phyloP scores from a whole-genome alignment of 2,888 invertebrate genomes.

The Dermolepida albohirtum region DNA sequence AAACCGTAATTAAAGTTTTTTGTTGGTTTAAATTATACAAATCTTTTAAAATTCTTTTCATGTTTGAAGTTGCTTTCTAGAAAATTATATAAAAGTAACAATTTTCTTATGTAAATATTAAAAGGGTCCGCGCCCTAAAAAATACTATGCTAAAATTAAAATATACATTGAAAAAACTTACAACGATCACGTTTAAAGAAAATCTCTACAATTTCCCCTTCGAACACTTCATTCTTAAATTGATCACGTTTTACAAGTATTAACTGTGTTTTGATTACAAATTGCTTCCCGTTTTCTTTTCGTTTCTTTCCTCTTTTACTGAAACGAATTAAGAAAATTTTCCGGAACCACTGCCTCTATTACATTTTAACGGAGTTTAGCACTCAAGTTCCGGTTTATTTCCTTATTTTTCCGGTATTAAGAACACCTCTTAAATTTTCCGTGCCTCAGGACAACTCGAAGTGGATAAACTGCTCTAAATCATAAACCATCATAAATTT shows the following conservation, averaged over 20 bases:
- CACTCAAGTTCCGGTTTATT: conserved; percentile 13
- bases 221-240: conserved; percentile 29
- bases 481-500: conserved; percentile 47
- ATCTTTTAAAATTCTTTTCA: no score
- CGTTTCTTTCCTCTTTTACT: background rate
- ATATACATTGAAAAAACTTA: background rate
- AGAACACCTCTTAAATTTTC: conserved; percentile 9
- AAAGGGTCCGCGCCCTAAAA: background rate
- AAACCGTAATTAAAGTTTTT: no score
- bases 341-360: background rate
- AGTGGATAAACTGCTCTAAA: conserved; percentile 46
- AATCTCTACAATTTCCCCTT: conserved; percentile 27
- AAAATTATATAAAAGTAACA: no score
- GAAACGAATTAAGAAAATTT: conserved; percentile 11
- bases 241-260: conserved; percentile 31
- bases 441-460: conserved; percentile 12
- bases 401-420: conserved; percentile 25
- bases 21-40: no score
- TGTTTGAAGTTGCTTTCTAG: no score
- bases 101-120: background rate
- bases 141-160: conserved; percentile 13
- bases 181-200: conserved; percentile 31
- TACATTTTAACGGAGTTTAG: conserved; percentile 11
- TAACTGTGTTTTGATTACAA: conserved; percentile 35
- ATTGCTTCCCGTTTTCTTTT: conserved; percentile 7